Base-by-base conservation (phyloP, 2,888 invertebrate species). In the Pachymerium ferrugineum region DNA sequence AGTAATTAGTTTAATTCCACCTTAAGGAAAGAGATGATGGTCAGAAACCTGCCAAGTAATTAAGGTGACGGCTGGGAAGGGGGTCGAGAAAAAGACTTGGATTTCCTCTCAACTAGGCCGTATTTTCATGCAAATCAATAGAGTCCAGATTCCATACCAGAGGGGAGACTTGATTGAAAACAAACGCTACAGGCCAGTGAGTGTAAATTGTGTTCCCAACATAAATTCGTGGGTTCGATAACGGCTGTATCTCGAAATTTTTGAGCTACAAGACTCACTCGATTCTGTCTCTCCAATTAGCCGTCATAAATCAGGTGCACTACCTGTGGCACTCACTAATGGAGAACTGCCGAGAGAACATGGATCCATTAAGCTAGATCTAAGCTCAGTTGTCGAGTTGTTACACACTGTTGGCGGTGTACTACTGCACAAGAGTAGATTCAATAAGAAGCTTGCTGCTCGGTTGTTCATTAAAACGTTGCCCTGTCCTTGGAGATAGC, bases 61-160 rank as follows among this genome's bases (percentile, higher is more conserved):
- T 62, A 62, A 62, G 28, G 62, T 28, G 10, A 38, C 16, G 38
- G 14, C 38, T 38, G 38, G 38, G 38, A 38, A 38, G 38, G 16
- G 38, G 28, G n/a, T n/a, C n/a, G n/a, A n/a, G n/a, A n/a, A n/a
- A n/a, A n/a, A n/a, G n/a, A n/a, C n/a, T n/a, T n/a, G n/a, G n/a
- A n/a, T n/a, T n/a, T n/a, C n/a, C n/a, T n/a, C n/a, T n/a, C n/a
- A n/a, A n/a, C n/a, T n/a, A n/a, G n/a, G 38, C 38, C 38, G 10
- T 22, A 33, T 69, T 69, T 33, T 33, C 70, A 69, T 69, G 70
- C 70, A 69, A 69, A 69, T 69, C 70, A 33, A 69, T 69, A 62
- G 31, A 1, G 70, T 33, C 70, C 70, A 69, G 70, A 69, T 69
- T 69, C 70, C 70, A 28, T 22, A 62, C 62, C 5, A 62, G 62